These are phyloP conservation scores for Proales similis DNA, from an alignment of 1,140 invertebrate genomes.

Conservation along the genomic window DNA sequence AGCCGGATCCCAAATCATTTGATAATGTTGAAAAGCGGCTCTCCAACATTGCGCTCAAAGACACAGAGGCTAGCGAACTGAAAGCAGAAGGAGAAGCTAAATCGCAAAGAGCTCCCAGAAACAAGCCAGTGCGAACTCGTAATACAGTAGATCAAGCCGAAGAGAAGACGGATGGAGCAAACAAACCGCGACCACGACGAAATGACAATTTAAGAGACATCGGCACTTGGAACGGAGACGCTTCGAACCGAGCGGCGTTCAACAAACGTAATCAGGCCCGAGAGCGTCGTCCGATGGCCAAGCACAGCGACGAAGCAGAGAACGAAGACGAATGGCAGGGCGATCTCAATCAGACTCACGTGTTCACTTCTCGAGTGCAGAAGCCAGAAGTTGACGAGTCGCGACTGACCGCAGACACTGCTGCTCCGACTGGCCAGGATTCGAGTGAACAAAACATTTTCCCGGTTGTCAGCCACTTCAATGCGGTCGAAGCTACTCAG, in stretches of 20 bases:
- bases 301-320: constrained; percentile 11
- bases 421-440: background rate
- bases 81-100: background rate
- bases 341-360: constrained; percentile 32
- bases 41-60: background rate
- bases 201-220: constrained; percentile 20
- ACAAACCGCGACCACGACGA: background rate
- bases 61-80: background rate
- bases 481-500: constrained; percentile 30
- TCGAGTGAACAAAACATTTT: constrained; percentile 17
- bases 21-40: background rate
- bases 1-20: background rate
- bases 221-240: constrained; percentile 32
- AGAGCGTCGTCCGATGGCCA: background rate
- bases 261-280: background rate
- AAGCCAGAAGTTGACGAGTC: constrained; percentile 16
- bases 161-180: background rate
- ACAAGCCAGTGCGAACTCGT: constrained; percentile 14
- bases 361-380: constrained; percentile 22
- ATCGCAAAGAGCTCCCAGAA: constrained; percentile 1
- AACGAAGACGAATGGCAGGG: constrained; percentile 35
- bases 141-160: background rate
- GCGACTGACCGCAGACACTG: background rate
- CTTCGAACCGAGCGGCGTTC: background rate
- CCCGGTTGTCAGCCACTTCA: constrained; percentile 36